phyloP scores from a whole-genome alignment of 1,140 invertebrate species.

The Penaeus chinensis region DNA sequence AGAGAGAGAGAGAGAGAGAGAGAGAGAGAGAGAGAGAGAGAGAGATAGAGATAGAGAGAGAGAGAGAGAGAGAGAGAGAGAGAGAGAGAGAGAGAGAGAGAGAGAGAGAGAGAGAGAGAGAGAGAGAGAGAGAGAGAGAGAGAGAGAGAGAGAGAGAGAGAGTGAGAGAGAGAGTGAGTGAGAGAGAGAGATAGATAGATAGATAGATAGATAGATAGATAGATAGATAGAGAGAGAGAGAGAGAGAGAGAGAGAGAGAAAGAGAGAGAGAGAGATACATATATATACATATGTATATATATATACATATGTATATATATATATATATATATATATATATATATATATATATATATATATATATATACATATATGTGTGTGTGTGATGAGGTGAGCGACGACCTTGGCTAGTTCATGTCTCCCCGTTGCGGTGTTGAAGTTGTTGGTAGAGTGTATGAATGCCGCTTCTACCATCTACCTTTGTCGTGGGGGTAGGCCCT shows the following conservation, averaged over 20 bases:
- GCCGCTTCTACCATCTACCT: too few relatives aligned
- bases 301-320: not conserved
- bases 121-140: constrained; percentile 30
- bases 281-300: not conserved
- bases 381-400: too few relatives aligned
- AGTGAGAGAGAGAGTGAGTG: not conserved
- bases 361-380: too few relatives aligned
- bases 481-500: too few relatives aligned
- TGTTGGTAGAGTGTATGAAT: too few relatives aligned
- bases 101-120: constrained; percentile 36
- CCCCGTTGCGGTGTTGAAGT: too few relatives aligned
- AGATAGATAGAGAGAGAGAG: too few relatives aligned
- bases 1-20: not conserved
- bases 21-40: not conserved
- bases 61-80: constrained; percentile 7
- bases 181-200: not conserved
- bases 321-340: too few relatives aligned
- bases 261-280: not conserved
- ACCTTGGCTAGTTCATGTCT: too few relatives aligned
- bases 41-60: not conserved
- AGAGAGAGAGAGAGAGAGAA: not conserved
- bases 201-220: not conserved
- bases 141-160: constrained; percentile 9
- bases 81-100: constrained; percentile 30
- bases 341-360: too few relatives aligned